Conservation (phyloP, 2,113 vertebrate species). For the Gymnobelideus leadbeateri region DNA sequence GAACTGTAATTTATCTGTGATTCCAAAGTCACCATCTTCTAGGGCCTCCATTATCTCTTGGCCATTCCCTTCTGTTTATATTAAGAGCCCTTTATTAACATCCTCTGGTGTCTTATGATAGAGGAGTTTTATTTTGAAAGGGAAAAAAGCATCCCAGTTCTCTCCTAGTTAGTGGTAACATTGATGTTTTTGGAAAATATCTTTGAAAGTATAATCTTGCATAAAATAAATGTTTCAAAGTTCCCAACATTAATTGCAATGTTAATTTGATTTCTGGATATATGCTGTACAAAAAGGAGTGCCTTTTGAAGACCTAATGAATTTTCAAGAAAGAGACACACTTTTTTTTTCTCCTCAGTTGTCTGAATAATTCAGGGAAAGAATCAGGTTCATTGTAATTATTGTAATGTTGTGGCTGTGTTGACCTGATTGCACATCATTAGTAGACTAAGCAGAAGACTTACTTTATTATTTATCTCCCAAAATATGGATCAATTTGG, state of each 20-base stretch:
- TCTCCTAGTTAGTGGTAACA: slow-evolving; percentile 17
- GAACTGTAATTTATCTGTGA: slow-evolving; percentile 18
- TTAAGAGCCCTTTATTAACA: not conserved
- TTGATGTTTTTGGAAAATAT: slow-evolving; percentile 9
- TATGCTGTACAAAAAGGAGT: not conserved
- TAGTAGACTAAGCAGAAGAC: not conserved
- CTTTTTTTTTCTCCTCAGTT: not conserved
- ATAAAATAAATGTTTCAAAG: not conserved
- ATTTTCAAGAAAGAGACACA: not conserved
- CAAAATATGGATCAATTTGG: not conserved
- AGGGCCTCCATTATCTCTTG: slow-evolving; percentile 10
- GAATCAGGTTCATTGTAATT: not conserved
- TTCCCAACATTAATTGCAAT: not conserved
- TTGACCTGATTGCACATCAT: not conserved
- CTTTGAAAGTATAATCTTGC: slow-evolving; percentile 23
- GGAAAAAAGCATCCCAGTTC: not conserved
- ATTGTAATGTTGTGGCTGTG: not conserved
- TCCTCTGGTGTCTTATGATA: slow-evolving; percentile 42
- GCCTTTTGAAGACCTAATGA: not conserved
- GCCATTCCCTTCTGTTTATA: slow-evolving; percentile 8
- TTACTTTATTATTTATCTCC: not conserved
- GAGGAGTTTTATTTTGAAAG: not conserved
- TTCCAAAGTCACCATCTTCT: not conserved
- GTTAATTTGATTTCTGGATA: not conserved
- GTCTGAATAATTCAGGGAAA: slow-evolving; percentile 29